Base-by-base conservation (phyloP, 1,140 invertebrate species). In the Orussus abietinus region DNA sequence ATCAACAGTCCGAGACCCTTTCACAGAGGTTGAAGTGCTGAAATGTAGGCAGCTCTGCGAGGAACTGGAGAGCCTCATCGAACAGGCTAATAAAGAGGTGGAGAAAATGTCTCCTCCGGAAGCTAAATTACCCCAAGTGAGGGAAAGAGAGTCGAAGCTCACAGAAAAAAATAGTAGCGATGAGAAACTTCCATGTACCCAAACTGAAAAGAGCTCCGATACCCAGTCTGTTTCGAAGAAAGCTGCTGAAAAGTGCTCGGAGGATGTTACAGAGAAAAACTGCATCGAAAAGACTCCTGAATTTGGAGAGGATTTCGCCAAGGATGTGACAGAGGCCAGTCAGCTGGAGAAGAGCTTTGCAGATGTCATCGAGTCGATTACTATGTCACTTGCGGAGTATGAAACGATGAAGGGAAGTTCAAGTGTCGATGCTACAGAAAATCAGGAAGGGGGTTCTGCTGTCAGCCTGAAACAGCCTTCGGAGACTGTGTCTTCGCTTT, bases 31-130 rank as follows among this genome's bases (percentile, higher is more conserved):
- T 20, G 57, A 57, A 25, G 34, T 51, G n/a, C 52, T 51, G 3
- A 47, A 53, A 1, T 60, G 57, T 22, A 38, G 49, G 14, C 38
- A 57, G 26, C 51, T 60, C 2, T 60, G 55, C 21, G 39, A 46
- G 12, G 53, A 60, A 30, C 21, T 60, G 7, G 57, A 60, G 38
- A 52, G 48, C 31, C 45, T 60, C 7, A 54, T 60, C 5, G 20
- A 47, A 4, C 29, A 42, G 5, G 49, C 53, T 0, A 48, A 51
- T 14, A 38, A 45, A n/a, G 39, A 25, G 14, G 42, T 30, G 19
- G 37, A 45, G 19, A 39, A 42, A 17, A 43, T 26, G 17, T 45
- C 14, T 38, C 42, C n/a, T 2, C 12, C 4, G 29, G 19, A 37
- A n/a, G n/a, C n/a, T n/a, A n/a, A n/a, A n/a, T n/a, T n/a, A n/a